Evolutionary conservation across 2,113 vertebrate genomes (phyloP), one percentile per base, ranked within the genome.

Genomic region (Pheucticus melanocephalus): DNA sequence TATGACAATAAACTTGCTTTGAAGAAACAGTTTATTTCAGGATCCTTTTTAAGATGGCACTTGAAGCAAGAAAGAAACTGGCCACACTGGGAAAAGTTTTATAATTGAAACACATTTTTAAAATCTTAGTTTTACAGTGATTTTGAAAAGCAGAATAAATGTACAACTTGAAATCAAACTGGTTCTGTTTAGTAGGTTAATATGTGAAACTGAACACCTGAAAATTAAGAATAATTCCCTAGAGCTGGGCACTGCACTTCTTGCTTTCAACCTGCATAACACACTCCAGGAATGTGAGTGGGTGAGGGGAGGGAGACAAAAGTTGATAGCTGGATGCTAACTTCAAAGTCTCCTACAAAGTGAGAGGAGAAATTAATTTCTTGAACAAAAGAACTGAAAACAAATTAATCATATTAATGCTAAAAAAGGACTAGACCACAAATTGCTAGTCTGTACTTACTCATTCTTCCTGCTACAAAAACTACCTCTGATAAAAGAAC

Each of bases 381-480:
- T 77, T 86, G 47, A 96, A 80, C 42, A 82, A 72, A 70, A 85
- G 35, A 82, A 87, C 57, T n/a, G 37, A 73, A 95, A 95, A 82
- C 82, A 95, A 96, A 95, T 89, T 85, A 95, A 79, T 64, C 44
- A 65, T 51, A 85, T 71, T 91, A 92, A 97, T 88, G 87, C 66
- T 95, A 93, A 90, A 82, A 94, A 72, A 77, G 16, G 21, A 80
- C 50, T 80, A 86, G 71, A 59, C 59, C 66, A 78, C 85, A 92
- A 95, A 92, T 81, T 86, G 45, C 79, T 78, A 70, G 33, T 37
- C 70, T 95, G 39, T 77, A 83, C 88, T 92, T 91, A 90, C 3
- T 54, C 19, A 80, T 59, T 77, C 59, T 77, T 75, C 35, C 71
- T 88, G 70, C 28, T 85, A 66, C 39, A 94, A 91, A 78, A 88